Evolutionary conservation across 1,140 invertebrate species (phyloP).

Genomic region (Lethrus apterus): DNA sequence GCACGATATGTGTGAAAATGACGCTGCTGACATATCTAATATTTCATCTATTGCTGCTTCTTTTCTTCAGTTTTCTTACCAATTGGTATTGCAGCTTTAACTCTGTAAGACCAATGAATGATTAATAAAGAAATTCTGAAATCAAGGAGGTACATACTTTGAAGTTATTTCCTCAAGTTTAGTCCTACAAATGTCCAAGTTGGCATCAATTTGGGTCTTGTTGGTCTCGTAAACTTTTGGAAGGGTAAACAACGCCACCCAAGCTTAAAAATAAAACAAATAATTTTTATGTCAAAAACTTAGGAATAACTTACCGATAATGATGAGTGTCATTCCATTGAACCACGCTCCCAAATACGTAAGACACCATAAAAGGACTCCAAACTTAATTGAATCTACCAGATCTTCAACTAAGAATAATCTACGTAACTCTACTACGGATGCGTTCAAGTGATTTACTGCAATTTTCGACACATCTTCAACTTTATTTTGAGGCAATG

Average conservation of each 20-base stretch:
- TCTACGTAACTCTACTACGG: constrained; percentile 73
- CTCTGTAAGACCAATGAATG: constrained; percentile 52
- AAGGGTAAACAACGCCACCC: constrained; percentile 87
- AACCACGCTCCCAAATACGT: constrained; percentile 97
- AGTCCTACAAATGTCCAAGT: constrained; percentile 76
- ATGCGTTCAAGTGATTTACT: constrained; percentile 77
- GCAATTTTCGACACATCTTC: constrained; percentile 76
- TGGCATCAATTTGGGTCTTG: constrained; percentile 92
- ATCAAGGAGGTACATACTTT: constrained; percentile 58
- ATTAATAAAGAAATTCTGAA: background rate
- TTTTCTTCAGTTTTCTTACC: constrained; percentile 79
- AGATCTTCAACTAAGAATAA: constrained; percentile 94
- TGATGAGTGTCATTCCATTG: constrained; percentile 95
- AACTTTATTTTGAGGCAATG: constrained; percentile 79
- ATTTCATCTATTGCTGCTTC: constrained; percentile 80
- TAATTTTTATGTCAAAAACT: background rate
- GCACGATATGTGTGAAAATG: background rate
- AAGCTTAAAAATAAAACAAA: constrained; percentile 57
- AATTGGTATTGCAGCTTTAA: constrained; percentile 83
- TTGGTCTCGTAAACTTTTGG: constrained; percentile 98
- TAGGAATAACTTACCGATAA: constrained; percentile 62
- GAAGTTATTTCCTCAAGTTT: constrained; percentile 84
- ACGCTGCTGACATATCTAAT: constrained; percentile 3
- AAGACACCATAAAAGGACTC: constrained; percentile 84
- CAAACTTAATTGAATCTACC: constrained; percentile 93